A percentile compares a stretch with the other conserved stretches of the same genome.
Evolutionary conservation across 2,113 vertebrate species (phyloP).

Genomic region (Ophthalmolycus amberensis): DNA sequence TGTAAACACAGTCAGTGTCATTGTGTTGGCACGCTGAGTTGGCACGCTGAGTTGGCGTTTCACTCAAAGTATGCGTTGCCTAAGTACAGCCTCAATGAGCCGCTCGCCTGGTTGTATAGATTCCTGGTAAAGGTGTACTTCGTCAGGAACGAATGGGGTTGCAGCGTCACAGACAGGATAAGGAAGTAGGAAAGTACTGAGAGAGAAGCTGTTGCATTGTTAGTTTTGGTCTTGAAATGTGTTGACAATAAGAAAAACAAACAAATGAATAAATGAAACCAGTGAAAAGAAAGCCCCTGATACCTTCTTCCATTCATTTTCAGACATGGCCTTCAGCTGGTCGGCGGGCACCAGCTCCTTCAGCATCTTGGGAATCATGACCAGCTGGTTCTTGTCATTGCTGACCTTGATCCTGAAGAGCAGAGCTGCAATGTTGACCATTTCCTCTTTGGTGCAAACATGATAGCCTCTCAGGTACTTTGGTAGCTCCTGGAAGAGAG

Average conservation of each 20-base stretch:
- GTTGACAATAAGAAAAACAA: background rate
- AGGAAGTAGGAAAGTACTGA: background rate
- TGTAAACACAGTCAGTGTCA: too few species aligned
- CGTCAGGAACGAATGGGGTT: background rate
- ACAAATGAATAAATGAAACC: too few species aligned
- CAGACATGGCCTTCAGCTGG: slow-evolving; percentile 85
- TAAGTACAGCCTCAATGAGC: background rate
- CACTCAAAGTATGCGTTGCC: background rate
- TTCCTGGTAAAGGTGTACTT: background rate
- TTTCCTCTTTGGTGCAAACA: slow-evolving; percentile 88
- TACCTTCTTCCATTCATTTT: slow-evolving; percentile 97
- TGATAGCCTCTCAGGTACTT: slow-evolving; percentile 97
- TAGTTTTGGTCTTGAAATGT: background rate
- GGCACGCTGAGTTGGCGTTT: background rate
- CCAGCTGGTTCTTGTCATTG: slow-evolving; percentile 84
- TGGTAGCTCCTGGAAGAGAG: slow-evolving; percentile 87
- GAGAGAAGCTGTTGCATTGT: background rate
- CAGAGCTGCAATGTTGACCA: slow-evolving; percentile 87
- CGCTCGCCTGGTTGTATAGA: background rate
- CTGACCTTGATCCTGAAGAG: slow-evolving; percentile 88
- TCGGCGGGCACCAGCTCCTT: slow-evolving; percentile 92
- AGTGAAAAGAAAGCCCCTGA: background rate
- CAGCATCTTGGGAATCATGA: slow-evolving; percentile 87
- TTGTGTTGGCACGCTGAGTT: background rate
- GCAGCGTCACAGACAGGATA: background rate